phyloP scores from a whole-genome alignment of 2,888 invertebrate genomes.

The Torymus aiolomorphi region DNA sequence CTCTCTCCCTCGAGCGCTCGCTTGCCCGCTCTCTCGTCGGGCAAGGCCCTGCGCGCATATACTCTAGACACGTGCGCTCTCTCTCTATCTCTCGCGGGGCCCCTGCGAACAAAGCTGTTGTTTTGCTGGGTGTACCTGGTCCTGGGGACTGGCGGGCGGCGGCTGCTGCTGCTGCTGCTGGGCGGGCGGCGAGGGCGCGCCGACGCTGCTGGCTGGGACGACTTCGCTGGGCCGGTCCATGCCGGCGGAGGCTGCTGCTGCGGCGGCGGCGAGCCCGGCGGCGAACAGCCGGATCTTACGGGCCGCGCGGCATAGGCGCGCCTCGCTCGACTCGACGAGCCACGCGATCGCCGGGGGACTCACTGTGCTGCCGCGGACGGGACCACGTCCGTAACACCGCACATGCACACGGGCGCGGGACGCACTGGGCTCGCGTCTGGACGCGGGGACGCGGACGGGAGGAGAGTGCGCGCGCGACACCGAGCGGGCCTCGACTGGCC shows the following conservation, averaged over 20 bases:
- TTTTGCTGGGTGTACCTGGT: neutral
- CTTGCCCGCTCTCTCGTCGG: neutral
- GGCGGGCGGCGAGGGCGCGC: neutral
- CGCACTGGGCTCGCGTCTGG: neutral
- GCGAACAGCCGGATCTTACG: conserved; percentile 39
- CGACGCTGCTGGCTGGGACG: neutral
- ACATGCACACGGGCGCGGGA: neutral
- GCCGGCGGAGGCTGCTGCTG: neutral
- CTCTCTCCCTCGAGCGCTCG: neutral
- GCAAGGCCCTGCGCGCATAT: no score
- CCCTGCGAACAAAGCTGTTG: neutral
- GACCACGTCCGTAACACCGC: conserved; percentile 8
- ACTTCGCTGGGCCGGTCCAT: neutral
- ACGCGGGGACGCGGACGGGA: neutral
- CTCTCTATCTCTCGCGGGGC: neutral
- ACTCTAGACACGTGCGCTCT: neutral
- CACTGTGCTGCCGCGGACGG: conserved; percentile 16
- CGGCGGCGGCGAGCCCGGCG: conserved; percentile 13
- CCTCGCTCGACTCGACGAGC: conserved; percentile 40
- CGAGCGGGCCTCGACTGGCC: conserved; percentile 40
- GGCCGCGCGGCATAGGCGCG: conserved; percentile 46
- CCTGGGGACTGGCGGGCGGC: neutral
- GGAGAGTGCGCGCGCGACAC: conserved; percentile 13
- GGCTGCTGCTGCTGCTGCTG: neutral
- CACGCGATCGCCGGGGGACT: conserved; percentile 24